A percentile compares a stretch with the other conserved stretches of the same genome.
phyloP scores from a whole-genome alignment of 2,113 vertebrate genomes.

The Todiramphus chloris region DNA sequence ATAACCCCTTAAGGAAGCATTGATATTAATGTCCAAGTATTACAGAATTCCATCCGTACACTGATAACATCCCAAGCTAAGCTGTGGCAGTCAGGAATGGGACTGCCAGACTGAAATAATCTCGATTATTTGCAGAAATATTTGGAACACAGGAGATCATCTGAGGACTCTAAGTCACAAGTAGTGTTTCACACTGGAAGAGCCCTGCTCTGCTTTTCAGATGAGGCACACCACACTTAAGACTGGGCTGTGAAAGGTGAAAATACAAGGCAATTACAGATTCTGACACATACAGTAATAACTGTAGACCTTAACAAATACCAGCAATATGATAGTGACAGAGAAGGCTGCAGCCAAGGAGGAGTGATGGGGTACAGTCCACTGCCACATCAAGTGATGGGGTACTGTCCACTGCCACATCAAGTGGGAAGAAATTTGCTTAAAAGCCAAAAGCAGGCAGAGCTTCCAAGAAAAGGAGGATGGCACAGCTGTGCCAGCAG shows the following conservation, averaged over 20 bases:
- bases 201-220: background rate
- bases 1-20: background rate
- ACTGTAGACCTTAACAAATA: background rate
- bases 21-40: rapidly evolving
- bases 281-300: background rate
- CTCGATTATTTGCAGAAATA: background rate
- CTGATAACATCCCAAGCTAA: background rate
- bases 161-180: background rate
- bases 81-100: background rate
- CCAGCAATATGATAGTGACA: background rate
- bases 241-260: background rate
- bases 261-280: background rate
- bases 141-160: background rate
- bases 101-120: background rate
- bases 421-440: background rate
- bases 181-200: background rate
- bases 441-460: background rate
- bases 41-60: background rate
- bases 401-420: background rate
- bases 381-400: background rate
- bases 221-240: background rate
- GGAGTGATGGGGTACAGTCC: background rate
- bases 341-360: background rate
- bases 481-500: background rate
- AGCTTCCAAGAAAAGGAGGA: background rate